Evolutionary conservation across 2,113 vertebrate genomes (phyloP), one percentile per base, ranked within the genome.

Genomic region (Heliornis fulica): DNA sequence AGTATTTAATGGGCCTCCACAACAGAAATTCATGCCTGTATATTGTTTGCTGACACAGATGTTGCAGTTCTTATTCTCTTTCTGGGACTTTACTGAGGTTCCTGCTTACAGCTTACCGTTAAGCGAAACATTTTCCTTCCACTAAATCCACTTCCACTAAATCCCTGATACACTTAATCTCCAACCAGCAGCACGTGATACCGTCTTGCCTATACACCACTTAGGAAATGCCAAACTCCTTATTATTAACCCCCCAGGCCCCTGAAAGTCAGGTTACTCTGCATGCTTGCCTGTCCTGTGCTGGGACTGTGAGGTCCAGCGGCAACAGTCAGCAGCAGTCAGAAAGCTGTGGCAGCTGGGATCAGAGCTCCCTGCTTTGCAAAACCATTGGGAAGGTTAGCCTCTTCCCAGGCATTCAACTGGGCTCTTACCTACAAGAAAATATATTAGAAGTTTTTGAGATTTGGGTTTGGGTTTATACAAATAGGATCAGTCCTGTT

Each of bases 141-240:
- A 40, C 87, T 94, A 96, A 97, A 95, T 94, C 96, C 76, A 90
- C 92, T 94, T 96, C 65, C 66, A 69, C 82, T 93, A 93, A 95
- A 95, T 90, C 95, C 85, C 71, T 14, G 34, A 26, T 83, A 85
- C 32, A 76, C 74, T 91, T 70, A 57, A 94, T 95, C 95, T 95
- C 78, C 46, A 61, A 1, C 75, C 65, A 57, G 48, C 20, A 85
- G 57, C 97, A 96, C 76, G 76, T 95, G 95, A 76, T 90, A 38
- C 57, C 13, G 54, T 38, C 72, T 79, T 69, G 56, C 63, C 89
- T 72, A 36, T 45, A 83, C 36, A 79, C 64, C 60, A 36, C 85
- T 90, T 79, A 87, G 71, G 81, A 95, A 91, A 94, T 85, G 83
- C 89, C 90, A 90, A 23, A 83, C 70, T 96, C 83, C 84, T 95